phyloP scores from a whole-genome alignment of 2,888 invertebrate species.

The Fragum whitleyi region DNA sequence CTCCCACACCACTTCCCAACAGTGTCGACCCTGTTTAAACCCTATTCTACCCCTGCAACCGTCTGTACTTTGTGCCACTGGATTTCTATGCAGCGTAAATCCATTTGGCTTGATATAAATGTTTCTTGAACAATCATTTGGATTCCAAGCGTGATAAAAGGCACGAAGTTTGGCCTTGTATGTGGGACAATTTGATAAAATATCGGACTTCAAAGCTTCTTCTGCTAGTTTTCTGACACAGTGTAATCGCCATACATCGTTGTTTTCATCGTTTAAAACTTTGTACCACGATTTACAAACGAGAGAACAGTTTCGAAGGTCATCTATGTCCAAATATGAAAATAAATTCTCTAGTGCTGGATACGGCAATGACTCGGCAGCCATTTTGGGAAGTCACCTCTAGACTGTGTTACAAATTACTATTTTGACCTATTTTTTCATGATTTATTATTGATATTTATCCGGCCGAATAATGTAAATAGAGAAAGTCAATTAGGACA shows the following conservation, averaged over 20 bases:
- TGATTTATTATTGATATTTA: too few relatives aligned
- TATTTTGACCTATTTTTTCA: conserved; percentile 31
- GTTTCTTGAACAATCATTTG: conserved; percentile 98
- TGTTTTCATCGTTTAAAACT: conserved; percentile 96
- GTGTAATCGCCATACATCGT: conserved; percentile 97
- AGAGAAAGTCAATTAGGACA: too few relatives aligned
- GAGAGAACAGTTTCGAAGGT: conserved; percentile 94
- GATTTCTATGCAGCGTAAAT: conserved; percentile 98
- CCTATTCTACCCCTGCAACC: conserved; percentile 93
- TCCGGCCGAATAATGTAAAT: too few relatives aligned
- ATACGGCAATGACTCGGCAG: conserved; percentile 80
- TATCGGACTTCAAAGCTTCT: conserved; percentile 94
- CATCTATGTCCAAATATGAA: conserved; percentile 94
- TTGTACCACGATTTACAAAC: conserved; percentile 97
- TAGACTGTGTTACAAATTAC: conserved; percentile 5
- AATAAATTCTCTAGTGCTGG: conserved; percentile 87
- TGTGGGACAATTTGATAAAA: conserved; percentile 94
- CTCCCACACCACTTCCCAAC: conserved; percentile 99
- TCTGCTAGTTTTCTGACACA: conserved; percentile 94
- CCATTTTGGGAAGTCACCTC: conserved; percentile 68
- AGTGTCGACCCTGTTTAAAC: conserved; percentile 95
- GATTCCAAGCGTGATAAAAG: conserved; percentile 98
- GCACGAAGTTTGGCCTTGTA: conserved; percentile 96
- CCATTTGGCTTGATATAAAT: conserved; percentile 98
- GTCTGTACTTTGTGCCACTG: conserved; percentile 99